Conservation (phyloP, 2,888 invertebrate genomes). For the Pseudanteris insignis region DNA sequence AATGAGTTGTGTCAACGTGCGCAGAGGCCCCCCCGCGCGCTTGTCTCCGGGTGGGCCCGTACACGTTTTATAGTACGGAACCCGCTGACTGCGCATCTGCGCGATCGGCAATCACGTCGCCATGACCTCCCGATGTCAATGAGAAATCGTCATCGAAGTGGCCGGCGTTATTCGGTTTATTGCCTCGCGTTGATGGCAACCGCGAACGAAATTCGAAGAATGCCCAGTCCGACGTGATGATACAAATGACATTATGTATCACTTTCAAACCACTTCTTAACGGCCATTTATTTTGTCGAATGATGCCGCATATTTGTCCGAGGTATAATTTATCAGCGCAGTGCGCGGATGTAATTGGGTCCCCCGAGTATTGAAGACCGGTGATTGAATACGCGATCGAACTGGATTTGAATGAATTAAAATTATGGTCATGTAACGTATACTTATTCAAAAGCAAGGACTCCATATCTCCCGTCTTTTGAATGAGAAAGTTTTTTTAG, state of each 20-base stretch:
- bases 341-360: conserved; percentile 14
- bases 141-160: conserved; percentile 41
- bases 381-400: no score
- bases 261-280: conserved; percentile 38
- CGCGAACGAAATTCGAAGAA: conserved; percentile 39
- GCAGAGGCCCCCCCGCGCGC: conserved; percentile 53
- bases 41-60: conserved; percentile 57
- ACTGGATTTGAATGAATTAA: no score
- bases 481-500: no score
- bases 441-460: no score
- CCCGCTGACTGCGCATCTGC: conserved; percentile 36
- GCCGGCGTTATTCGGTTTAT: conserved; percentile 28
- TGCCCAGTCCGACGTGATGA: conserved; percentile 34
- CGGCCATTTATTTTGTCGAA: conserved; percentile 36
- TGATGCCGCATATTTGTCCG: conserved; percentile 28
- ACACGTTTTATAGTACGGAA: conserved; percentile 55
- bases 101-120: conserved; percentile 32
- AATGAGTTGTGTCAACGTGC: conserved; percentile 65
- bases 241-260: conserved; percentile 45
- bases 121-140: conserved; percentile 37
- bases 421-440: no score
- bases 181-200: conserved; percentile 38
- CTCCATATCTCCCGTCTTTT: no score
- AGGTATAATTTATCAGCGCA: conserved; percentile 26
- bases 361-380: neutral